These are phyloP conservation scores for Sternotherus odoratus DNA, from an alignment of 2,797 vertebrate genomes.

Conservation along the genomic window DNA sequence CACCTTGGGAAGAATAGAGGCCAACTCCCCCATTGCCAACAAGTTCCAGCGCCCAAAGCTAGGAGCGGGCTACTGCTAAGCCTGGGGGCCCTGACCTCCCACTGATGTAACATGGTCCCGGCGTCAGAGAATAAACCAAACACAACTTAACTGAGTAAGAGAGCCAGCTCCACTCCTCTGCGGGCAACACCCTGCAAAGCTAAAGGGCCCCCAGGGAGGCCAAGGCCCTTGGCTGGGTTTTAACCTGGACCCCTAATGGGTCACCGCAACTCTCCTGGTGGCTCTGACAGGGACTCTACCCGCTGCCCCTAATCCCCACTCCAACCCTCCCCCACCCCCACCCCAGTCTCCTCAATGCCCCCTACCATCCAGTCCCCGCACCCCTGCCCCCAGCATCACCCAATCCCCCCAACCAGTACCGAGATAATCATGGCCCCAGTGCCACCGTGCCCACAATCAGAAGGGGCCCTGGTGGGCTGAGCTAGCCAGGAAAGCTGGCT, in stretches of 20 bases:
- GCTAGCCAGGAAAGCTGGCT: no score
- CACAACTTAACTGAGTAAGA: background rate
- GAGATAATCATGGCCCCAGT: no score
- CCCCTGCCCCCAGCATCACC: no score
- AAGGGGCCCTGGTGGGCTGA: no score
- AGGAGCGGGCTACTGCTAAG: background rate
- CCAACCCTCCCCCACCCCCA: background rate
- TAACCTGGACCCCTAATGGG: background rate
- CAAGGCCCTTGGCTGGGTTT: background rate
- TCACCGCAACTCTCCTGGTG: background rate
- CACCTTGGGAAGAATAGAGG: no score
- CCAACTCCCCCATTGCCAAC: background rate
- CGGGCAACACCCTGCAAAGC: no score
- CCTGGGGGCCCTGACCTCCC: background rate
- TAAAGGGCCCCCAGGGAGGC: background rate
- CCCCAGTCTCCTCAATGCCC: no score
- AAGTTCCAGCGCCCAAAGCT: background rate
- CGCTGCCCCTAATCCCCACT: background rate
- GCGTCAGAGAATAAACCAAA: background rate
- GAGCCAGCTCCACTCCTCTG: no score
- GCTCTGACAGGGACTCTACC: background rate
- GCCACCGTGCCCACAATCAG: no score
- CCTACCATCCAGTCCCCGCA: background rate
- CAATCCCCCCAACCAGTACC: no score
- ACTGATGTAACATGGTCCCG: no score